Base-by-base conservation (phyloP, 2,113 vertebrate genomes). In the Ranitomeya variabilis region DNA sequence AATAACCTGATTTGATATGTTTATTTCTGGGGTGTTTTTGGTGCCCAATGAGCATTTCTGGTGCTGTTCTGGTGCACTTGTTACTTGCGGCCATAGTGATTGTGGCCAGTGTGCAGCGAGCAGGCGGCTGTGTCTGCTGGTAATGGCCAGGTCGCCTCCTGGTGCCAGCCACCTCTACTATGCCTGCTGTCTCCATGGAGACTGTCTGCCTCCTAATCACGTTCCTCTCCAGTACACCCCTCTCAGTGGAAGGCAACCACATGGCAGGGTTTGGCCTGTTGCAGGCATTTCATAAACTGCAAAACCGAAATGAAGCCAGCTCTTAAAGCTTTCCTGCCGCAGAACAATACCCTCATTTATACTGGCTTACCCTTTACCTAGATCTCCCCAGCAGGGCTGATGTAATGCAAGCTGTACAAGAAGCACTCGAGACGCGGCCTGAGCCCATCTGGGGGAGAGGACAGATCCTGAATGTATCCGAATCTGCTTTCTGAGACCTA, bases 341-440 rank as follows among this genome's bases (percentile, higher is more conserved):
- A 77, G 67, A 78, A 85, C 87, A 89, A 89, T 89, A 37, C 45
- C 21, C 73, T 67, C 80, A n/a, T 89, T 89, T 67, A 84, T 89
- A 37, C 73, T 16, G 12, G 73, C 87, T 84, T 78, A 67, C 81
- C 81, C 81, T 78, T 78, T 79, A 66, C 87, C 81, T 89, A 89
- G 84, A 83, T 84, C 73, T 57, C 73, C 80, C 60, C 81, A 84
- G 81, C 81, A 79, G 81, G 87, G 59, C 26, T 84, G 67, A 57
- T 67, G 81, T 89, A 89, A 89, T 79, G 23, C 69, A 69, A 31
- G 18, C 10, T n/a, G 60, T n/a, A 67, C 7, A 77, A 66, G 57
- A 67, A 52, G 23, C 86, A 69, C 76, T 87, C 19, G 51, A 55
- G n/a, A 87, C 52, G 15, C 51, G 59, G 86, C 23, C 55, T 71